Evolutionary conservation across 1,140 invertebrate genomes (phyloP).

Genomic region (Bombus fervidus): DNA sequence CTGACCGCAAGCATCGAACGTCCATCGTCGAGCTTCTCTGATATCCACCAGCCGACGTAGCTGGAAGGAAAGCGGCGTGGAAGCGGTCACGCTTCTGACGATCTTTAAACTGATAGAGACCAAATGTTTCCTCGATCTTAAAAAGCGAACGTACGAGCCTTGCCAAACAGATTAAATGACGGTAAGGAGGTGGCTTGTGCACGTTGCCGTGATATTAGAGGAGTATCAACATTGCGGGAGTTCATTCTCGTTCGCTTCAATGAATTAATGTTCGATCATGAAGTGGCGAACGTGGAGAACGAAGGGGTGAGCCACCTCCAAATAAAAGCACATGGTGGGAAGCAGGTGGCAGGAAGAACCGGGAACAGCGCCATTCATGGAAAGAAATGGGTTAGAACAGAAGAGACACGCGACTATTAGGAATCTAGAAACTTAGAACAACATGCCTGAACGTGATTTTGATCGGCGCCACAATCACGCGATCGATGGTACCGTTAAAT

Average conservation of each 20-base stretch:
- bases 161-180: conserved; percentile 71
- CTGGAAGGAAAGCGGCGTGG: not conserved
- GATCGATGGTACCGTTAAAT: not conserved
- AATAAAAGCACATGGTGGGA: not conserved
- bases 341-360: not conserved
- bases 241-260: conserved; percentile 60
- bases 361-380: conserved; percentile 39
- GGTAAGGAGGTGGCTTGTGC: conserved; percentile 74
- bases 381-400: conserved; percentile 79
- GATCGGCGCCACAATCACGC: not conserved
- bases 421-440: conserved; percentile 57
- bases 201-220: conserved; percentile 79
- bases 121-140: conserved; percentile 8
- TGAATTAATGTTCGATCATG: conserved; percentile 46
- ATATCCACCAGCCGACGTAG: too few species aligned
- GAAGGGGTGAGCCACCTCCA: not conserved
- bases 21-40: not conserved
- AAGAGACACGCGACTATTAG: conserved; percentile 73
- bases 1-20: not conserved
- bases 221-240: conserved; percentile 77
- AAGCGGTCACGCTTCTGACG: fast-evolving
- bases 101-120: not conserved
- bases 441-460: not conserved
- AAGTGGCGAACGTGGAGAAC: not conserved
- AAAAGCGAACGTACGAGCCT: conserved; percentile 9